phyloP scores from a whole-genome alignment of 2,113 vertebrate genomes.

The Camelus dromedarius region DNA sequence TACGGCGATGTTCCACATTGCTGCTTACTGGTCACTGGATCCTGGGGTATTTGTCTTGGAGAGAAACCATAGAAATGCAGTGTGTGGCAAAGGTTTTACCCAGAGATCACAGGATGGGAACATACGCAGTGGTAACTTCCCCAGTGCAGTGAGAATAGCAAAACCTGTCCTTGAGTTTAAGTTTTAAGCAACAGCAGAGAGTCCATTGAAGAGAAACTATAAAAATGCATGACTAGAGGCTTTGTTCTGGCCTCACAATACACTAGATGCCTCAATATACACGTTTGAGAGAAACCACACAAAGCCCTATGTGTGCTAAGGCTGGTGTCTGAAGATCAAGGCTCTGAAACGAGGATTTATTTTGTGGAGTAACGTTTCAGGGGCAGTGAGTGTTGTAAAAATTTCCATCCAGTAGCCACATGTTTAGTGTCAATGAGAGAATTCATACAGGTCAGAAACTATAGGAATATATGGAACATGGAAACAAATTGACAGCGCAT shows the following conservation, averaged over 20 bases:
- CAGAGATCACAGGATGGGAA: neutral
- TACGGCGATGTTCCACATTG: neutral
- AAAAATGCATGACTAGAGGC: no score
- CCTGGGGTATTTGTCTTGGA: neutral
- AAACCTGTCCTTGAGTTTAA: neutral
- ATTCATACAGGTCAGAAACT: neutral
- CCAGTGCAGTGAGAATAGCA: neutral
- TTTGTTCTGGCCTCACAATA: neutral
- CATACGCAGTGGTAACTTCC: neutral
- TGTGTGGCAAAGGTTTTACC: neutral
- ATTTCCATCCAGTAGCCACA: neutral
- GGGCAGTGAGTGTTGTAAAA: neutral
- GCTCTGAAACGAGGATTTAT: neutral
- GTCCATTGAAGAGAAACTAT: neutral
- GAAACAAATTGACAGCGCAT: neutral
- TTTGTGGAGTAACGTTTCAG: neutral
- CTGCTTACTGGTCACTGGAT: neutral
- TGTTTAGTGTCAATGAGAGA: neutral
- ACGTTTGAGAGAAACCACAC: neutral
- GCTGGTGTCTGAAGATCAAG: neutral
- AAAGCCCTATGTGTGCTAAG: neutral
- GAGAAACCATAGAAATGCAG: neutral
- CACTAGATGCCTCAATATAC: neutral
- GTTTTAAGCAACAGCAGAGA: neutral
- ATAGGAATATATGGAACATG: neutral